phyloP scores from a whole-genome alignment of 2,113 vertebrate genomes.

The Bos indicus region DNA sequence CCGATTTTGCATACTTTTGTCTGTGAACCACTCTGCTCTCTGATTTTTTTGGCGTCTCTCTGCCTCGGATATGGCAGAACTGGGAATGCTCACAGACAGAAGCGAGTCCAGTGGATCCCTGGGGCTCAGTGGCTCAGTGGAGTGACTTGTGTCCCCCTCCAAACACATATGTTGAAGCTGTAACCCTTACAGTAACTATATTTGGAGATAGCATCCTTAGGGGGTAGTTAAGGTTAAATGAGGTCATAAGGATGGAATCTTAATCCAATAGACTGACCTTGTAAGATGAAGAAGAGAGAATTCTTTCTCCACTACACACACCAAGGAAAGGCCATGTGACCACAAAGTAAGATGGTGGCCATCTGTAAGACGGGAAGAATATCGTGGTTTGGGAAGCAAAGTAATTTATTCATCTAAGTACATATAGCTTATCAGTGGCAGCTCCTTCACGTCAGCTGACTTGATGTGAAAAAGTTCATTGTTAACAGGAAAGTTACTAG shows the following conservation, averaged over 20 bases:
- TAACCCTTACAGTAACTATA: neutral
- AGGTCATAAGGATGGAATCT: neutral
- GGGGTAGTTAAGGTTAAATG: neutral
- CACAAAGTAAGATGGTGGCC: neutral
- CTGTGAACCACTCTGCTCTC: neutral
- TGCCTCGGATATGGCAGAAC: neutral
- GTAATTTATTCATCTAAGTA: neutral
- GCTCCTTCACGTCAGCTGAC: neutral
- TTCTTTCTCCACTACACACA: neutral
- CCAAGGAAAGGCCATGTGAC: neutral
- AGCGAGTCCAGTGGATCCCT: neutral
- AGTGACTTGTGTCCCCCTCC: neutral
- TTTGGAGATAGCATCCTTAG: neutral
- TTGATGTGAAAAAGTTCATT: neutral
- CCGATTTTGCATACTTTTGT: neutral
- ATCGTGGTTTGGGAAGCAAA: neutral
- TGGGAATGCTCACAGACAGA: neutral
- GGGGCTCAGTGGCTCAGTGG: too few relatives aligned
- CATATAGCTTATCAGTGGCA: neutral
- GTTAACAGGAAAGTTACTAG: neutral
- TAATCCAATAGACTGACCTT: neutral
- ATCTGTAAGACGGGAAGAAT: neutral
- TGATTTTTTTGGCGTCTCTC: neutral
- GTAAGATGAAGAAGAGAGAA: neutral
- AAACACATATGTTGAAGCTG: neutral